Conservation (phyloP, 2,797 vertebrate species). For the Arnoldichthys spilopterus region DNA sequence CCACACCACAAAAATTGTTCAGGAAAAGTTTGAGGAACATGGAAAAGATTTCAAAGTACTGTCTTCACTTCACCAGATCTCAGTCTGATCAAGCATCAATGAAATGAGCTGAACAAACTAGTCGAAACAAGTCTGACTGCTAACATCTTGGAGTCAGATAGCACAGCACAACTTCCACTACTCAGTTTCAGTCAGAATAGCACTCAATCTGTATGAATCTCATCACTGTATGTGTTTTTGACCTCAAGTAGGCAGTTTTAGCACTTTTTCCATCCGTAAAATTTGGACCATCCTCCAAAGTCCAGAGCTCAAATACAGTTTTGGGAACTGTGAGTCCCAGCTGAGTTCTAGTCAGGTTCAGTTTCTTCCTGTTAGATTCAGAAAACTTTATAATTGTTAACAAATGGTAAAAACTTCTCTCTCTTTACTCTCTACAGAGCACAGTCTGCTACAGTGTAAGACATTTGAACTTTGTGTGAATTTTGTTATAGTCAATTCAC, state of each 20-base stretch:
- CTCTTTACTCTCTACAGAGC: neutral
- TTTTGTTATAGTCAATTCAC: neutral
- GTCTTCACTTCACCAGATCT: too few species aligned
- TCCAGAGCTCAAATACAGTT: neutral
- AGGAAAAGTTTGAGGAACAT: too few species aligned
- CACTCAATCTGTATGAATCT: neutral
- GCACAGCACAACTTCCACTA: neutral
- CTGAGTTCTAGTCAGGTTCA: neutral
- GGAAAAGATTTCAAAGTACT: too few species aligned
- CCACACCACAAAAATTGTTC: too few species aligned
- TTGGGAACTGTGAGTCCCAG: neutral
- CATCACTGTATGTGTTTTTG: neutral
- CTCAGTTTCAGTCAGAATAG: neutral
- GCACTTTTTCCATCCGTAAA: neutral
- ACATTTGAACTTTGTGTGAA: neutral
- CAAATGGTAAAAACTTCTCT: neutral
- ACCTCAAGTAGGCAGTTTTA: neutral
- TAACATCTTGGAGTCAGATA: too few species aligned
- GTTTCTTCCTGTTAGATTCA: constrained; percentile 15
- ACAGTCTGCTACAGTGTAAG: neutral
- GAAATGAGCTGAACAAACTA: too few species aligned
- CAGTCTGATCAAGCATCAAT: too few species aligned
- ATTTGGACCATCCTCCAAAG: neutral
- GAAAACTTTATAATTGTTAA: too few species aligned
- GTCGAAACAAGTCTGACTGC: too few species aligned